Evolutionary conservation across 2,113 vertebrate species (phyloP), one percentile per base, ranked within the genome.

Genomic region (Entosphenus tridentatus): DNA sequence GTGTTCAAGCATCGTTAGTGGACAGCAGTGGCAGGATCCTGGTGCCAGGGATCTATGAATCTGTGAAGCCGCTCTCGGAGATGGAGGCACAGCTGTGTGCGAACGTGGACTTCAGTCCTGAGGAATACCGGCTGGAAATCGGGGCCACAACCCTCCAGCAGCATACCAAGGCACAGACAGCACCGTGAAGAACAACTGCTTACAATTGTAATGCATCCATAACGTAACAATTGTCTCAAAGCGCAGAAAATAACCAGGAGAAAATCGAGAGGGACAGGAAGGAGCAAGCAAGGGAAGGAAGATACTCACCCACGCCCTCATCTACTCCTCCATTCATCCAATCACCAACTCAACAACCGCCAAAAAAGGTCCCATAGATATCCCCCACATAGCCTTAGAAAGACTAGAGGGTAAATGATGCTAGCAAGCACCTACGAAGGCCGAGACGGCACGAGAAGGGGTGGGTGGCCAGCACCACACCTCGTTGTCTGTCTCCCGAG

Each of bases 11-110:
- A 86, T 84, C 54, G 81, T 96, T 62, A 39, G 84, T 89, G 70
- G 84, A 84, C 73, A 76, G 82, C 8, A 81, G 79, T 1, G 91
- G 89, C 11, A 76, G 1, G 54, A 95, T 96, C 74, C 79, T 86
- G 72, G 80, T 95, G 70, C 88, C 89, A 11, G 87, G 86, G 56
- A 85, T 96, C 75, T 82, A 83, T 0, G 84, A 87, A 9, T 80
- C 79, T 0, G 79, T 95, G 2, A 79, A 81, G 9, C 75, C 78
- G 2, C 70, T 96, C 57, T 82, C 76, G 0, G 83, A 87, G 7
- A 81, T 89, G 57, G 87, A 95, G 70, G 81, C 71, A 74, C 77
- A 73, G 17, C 76, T 79, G 71, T 88, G 87, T 58, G 76, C 84
- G 70, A 76, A 78, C 1, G 83, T 85, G 56, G 75, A 89, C 56